Conservation (phyloP, 2,113 vertebrate species). For the Corythaixoides concolor region DNA sequence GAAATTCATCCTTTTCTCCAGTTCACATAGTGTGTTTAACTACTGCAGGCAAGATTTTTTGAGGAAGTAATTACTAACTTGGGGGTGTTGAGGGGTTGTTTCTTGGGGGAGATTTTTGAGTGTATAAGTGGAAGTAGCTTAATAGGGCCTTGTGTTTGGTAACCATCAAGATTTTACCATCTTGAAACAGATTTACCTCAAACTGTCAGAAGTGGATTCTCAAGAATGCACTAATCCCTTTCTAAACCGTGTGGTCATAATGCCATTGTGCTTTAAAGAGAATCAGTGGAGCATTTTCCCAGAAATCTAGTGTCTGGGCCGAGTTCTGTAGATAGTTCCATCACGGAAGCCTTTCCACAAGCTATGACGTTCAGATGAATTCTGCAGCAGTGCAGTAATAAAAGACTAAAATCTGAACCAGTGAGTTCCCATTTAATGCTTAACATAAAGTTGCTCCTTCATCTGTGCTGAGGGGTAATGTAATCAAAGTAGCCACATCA, state of each 20-base stretch:
- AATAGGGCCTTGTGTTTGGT: not conserved
- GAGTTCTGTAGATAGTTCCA: not conserved
- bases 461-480: not conserved
- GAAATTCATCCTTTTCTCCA: not conserved
- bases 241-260: not conserved
- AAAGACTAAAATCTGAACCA: not conserved
- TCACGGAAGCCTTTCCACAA: no score
- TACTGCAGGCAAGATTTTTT: not conserved
- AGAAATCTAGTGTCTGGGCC: not conserved
- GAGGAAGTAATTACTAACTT: not conserved
- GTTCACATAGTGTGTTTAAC: not conserved
- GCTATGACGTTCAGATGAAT: not conserved
- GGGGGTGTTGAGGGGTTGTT: fast-evolving
- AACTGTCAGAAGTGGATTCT: not conserved
- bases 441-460: not conserved
- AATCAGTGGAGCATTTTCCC: not conserved
- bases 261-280: not conserved
- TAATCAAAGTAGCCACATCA: not conserved
- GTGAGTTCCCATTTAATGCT: not conserved
- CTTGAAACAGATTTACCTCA: not conserved
- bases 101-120: not conserved
- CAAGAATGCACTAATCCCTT: not conserved
- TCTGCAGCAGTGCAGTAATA: not conserved
- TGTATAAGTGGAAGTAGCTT: not conserved
- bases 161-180: not conserved